Percentiles rank a stretch among this genome's conserved stretches.
Conservation (phyloP, 2,113 vertebrate species). For the Prunella himalayana region DNA sequence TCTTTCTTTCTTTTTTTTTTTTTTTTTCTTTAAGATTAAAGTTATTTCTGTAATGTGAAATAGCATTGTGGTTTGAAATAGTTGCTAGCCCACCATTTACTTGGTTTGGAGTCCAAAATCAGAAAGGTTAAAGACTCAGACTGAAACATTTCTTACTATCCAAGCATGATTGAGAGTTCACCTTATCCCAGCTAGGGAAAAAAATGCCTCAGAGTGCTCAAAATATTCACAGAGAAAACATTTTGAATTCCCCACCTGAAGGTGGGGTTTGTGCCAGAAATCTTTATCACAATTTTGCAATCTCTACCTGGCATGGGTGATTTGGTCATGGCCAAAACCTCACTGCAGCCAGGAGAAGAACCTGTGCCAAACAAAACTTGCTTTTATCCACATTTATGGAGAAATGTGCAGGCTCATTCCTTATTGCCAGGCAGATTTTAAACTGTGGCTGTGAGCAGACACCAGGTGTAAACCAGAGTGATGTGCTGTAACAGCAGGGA, state of each 20-base stretch:
- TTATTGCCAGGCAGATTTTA: neutral
- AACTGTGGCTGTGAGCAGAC: neutral
- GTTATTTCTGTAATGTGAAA: neutral
- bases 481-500: neutral
- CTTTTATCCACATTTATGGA: neutral
- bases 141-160: neutral
- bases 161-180: neutral
- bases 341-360: neutral
- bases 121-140: neutral
- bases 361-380: neutral
- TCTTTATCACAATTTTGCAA: neutral
- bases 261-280: neutral
- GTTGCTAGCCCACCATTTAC: neutral
- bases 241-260: neutral
- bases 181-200: neutral
- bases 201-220: neutral
- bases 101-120: neutral
- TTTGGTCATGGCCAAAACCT: neutral
- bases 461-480: neutral
- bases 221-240: neutral
- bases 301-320: neutral
- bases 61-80: neutral
- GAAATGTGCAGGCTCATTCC: neutral
- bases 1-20: neutral
- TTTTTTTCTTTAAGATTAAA: neutral